Percentiles rank a stretch among this genome's conserved stretches.
phyloP scores from a whole-genome alignment of 2,113 vertebrate species.

The Casuarius casuarius region DNA sequence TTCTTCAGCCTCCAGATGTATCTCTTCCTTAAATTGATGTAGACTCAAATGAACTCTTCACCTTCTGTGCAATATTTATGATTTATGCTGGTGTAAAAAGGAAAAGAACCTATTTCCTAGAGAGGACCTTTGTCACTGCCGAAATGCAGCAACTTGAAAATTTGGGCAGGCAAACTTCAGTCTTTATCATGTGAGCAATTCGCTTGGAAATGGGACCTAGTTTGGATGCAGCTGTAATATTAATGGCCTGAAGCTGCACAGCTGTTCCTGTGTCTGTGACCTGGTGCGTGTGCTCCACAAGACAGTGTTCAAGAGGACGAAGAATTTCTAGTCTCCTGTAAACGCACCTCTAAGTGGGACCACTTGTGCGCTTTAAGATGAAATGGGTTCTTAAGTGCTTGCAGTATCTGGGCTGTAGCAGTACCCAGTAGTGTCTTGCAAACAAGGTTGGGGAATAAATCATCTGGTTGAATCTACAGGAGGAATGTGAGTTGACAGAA shows the following conservation, averaged over 20 bases:
- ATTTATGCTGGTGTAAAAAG: neutral
- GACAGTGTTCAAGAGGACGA: constrained; percentile 32
- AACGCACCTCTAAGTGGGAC: neutral
- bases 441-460: constrained; percentile 41
- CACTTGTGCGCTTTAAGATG: neutral
- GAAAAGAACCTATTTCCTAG: neutral
- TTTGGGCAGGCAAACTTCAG: neutral
- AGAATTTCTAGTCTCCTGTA: neutral
- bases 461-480: constrained; percentile 51
- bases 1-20: neutral
- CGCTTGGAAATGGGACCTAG: constrained; percentile 34
- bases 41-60: neutral
- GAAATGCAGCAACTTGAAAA: neutral
- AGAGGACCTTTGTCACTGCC: neutral
- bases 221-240: constrained; percentile 56
- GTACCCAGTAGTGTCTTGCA: constrained; percentile 20
- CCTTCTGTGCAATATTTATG: neutral
- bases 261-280: constrained; percentile 53
- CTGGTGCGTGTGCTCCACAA: constrained; percentile 46
- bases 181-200: neutral
- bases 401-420: constrained; percentile 20
- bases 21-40: neutral
- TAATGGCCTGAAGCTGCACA: constrained; percentile 57
- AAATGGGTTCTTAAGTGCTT: neutral
- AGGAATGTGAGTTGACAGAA: constrained; percentile 55